phyloP scores from a whole-genome alignment of 2,888 invertebrate species.

The Ectemnius lituratus region DNA sequence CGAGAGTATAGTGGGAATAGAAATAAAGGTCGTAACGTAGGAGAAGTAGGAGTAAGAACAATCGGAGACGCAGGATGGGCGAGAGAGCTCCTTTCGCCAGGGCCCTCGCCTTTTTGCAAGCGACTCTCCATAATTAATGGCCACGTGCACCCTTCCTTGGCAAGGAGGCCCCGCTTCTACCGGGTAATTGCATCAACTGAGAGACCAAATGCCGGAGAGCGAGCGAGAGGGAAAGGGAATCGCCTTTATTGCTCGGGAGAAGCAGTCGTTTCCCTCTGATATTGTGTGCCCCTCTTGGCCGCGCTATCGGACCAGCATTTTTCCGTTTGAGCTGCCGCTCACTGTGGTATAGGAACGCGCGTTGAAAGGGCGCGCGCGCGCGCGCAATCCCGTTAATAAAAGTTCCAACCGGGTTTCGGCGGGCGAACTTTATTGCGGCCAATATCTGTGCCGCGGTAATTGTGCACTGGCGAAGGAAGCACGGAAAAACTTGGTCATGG shows the following conservation, averaged over 20 bases:
- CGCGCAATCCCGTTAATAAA: too few relatives aligned
- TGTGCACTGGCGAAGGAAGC: too few relatives aligned
- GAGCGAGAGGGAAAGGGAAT: conserved; percentile 10
- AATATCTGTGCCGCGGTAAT: too few relatives aligned
- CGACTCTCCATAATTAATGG: conserved; percentile 48
- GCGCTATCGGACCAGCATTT: conserved; percentile 6
- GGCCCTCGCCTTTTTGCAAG: conserved; percentile 17
- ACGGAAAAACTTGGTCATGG: too few relatives aligned
- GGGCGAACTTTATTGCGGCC: too few relatives aligned
- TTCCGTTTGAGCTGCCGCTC: background rate
- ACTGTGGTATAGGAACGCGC: too few relatives aligned
- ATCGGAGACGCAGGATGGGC: too few relatives aligned
- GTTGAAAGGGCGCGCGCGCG: too few relatives aligned
- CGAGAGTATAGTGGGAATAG: too few relatives aligned
- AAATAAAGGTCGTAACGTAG: too few relatives aligned
- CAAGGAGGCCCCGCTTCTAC: conserved; percentile 29
- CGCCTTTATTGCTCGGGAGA: conserved; percentile 32
- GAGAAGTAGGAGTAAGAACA: too few relatives aligned
- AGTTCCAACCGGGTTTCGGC: too few relatives aligned
- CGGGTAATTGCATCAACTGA: conserved; percentile 46
- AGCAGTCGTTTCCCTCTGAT: conserved; percentile 24
- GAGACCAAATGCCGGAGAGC: conserved; percentile 6
- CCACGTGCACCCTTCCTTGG: conserved; percentile 25
- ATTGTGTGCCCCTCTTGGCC: conserved; percentile 16
- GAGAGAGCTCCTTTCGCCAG: conserved; percentile 20